Conservation (phyloP, 2,113 vertebrate species). For the Sinosuthora webbiana region DNA sequence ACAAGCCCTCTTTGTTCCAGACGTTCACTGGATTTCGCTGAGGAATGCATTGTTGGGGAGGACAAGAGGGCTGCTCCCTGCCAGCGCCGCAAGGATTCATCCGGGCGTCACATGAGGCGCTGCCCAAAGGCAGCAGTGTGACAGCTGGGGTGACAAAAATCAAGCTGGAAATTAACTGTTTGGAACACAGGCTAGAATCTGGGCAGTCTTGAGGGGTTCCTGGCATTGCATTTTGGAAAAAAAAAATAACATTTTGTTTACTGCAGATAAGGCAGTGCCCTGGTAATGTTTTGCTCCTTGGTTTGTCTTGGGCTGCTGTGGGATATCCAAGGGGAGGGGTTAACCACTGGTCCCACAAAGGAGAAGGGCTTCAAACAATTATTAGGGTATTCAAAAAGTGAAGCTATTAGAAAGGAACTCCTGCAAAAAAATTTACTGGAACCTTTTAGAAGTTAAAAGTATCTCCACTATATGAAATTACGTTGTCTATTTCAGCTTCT, state of each 20-base stretch:
- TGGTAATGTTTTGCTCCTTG: background rate
- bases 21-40: background rate
- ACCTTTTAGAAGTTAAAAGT: background rate
- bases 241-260: background rate
- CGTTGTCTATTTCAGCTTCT: background rate
- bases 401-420: background rate
- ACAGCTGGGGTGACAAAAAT: background rate
- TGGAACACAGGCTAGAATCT: background rate
- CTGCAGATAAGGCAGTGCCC: background rate
- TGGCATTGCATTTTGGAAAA: background rate
- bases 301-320: background rate
- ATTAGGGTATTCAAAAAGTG: background rate
- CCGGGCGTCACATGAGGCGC: background rate
- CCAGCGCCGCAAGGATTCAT: background rate
- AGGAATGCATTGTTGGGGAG: background rate
- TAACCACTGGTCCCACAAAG: background rate
- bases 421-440: background rate
- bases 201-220: background rate
- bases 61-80: background rate
- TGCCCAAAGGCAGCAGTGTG: background rate
- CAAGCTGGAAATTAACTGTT: background rate
- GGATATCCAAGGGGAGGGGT: background rate
- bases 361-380: background rate
- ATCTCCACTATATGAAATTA: background rate
- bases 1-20: conserved; percentile 29